Evolutionary conservation across 2,888 invertebrate species (phyloP).

Genomic region (Temnothorax unifasciatus): DNA sequence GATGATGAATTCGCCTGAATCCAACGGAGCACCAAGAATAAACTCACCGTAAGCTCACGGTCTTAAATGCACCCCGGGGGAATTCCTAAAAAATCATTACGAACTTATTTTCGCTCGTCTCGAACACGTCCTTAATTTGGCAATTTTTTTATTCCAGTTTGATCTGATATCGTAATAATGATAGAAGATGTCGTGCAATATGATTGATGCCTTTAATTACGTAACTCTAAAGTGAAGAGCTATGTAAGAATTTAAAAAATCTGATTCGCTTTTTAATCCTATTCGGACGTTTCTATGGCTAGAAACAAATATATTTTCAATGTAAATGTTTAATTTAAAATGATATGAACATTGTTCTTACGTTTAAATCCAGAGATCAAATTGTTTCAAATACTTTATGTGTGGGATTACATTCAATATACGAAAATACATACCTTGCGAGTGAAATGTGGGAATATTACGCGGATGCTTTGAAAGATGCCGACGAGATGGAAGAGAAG

Average conservation of each 20-base stretch:
- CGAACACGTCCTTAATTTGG: neutral
- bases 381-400: conserved; percentile 8
- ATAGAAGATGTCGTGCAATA: neutral
- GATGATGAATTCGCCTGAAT: conserved; percentile 71
- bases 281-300: neutral
- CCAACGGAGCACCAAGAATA: conserved; percentile 38
- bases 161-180: conserved; percentile 4
- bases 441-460: conserved; percentile 51
- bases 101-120: conserved; percentile 4
- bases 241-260: neutral
- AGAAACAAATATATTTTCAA: neutral
- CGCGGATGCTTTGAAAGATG: conserved; percentile 50
- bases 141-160: conserved; percentile 23
- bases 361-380: neutral
- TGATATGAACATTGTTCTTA: neutral
- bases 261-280: neutral
- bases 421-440: neutral
- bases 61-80: neutral
- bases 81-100: conserved; percentile 19
- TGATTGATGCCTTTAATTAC: conserved; percentile 22
- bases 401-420: neutral
- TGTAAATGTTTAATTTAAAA: conserved; percentile 9
- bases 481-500: conserved; percentile 36
- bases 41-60: conserved; percentile 26
- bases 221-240: neutral